phyloP scores from a whole-genome alignment of 2,797 vertebrate species.

The Catamblyrhynchus diadema region DNA sequence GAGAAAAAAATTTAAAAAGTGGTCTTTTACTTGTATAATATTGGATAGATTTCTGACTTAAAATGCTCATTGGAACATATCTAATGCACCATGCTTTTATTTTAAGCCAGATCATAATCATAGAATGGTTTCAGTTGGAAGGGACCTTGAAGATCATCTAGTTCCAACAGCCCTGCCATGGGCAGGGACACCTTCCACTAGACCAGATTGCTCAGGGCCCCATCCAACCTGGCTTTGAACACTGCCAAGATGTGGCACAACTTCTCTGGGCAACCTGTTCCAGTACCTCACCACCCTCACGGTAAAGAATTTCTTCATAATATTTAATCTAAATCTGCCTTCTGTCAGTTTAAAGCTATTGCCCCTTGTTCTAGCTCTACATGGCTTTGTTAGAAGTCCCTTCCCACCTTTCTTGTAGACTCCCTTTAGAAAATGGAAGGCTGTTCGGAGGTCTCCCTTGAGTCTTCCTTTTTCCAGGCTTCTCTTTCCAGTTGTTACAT shows the following conservation, averaged over 20 bases:
- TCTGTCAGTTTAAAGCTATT: neutral
- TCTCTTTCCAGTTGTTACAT: neutral
- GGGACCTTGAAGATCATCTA: neutral
- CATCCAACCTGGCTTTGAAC: neutral
- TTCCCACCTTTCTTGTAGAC: neutral
- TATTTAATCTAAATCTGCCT: neutral
- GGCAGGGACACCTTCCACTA: neutral
- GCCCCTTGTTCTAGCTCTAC: rapidly evolving
- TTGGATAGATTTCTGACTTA: neutral
- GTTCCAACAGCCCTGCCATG: neutral
- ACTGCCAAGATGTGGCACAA: neutral
- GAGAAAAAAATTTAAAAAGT: neutral
- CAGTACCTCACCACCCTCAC: neutral
- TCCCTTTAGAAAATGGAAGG: neutral
- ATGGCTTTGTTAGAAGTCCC: neutral
- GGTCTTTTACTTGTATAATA: neutral
- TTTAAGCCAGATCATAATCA: neutral
- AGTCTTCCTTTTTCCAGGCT: neutral
- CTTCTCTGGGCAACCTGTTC: neutral
- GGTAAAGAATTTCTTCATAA: neutral
- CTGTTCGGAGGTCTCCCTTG: neutral
- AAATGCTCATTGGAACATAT: neutral
- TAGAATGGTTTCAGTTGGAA: neutral
- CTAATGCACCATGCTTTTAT: neutral
- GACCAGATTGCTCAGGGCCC: neutral